Percentiles rank a stretch among this genome's conserved stretches.
Evolutionary conservation across 2,113 vertebrate genomes (phyloP).

Genomic region (Microtus richardsoni): DNA sequence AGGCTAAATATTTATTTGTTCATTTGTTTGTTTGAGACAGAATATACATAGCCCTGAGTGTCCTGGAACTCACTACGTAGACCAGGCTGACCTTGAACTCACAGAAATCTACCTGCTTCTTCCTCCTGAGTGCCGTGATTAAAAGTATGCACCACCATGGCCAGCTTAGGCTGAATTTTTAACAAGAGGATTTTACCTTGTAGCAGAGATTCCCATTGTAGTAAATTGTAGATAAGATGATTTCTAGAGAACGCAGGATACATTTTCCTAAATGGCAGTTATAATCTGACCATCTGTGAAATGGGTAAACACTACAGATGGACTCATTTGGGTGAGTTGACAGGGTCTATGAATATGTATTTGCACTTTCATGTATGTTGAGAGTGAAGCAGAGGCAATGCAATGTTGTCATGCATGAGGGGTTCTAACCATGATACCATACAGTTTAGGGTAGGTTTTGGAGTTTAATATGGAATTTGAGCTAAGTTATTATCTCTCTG

Average conservation of each 20-base stretch:
- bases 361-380: background rate
- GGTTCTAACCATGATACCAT: background rate
- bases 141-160: background rate
- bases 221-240: background rate
- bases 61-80: background rate
- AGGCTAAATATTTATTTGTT: background rate
- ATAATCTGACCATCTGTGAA: background rate
- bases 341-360: background rate
- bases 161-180: background rate
- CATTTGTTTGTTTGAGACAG: background rate
- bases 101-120: background rate
- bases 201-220: background rate
- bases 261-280: background rate
- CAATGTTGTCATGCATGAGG: background rate
- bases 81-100: background rate
- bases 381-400: background rate
- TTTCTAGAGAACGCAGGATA: background rate
- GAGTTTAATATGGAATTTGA: background rate
- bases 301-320: background rate
- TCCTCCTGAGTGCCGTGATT: background rate
- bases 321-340: background rate
- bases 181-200: background rate
- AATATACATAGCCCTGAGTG: background rate
- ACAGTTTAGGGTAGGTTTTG: background rate
- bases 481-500: background rate